phyloP scores from a whole-genome alignment of 1,140 invertebrate genomes.

The Pararge aegeria region DNA sequence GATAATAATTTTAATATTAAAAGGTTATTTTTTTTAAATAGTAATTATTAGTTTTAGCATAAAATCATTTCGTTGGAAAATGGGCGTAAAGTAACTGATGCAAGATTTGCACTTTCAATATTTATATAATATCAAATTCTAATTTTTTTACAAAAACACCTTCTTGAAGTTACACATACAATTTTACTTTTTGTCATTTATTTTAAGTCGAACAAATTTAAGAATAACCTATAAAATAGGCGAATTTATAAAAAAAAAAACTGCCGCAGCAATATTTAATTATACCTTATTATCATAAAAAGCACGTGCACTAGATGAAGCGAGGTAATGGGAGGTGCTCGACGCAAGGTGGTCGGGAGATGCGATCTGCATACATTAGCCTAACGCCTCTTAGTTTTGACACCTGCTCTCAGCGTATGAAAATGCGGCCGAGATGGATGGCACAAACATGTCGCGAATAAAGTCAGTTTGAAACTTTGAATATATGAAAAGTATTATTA shows the following conservation, averaged over 20 bases:
- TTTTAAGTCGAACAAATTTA: too few relatives aligned
- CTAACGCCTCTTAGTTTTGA: constrained; percentile 74
- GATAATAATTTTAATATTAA: too few relatives aligned
- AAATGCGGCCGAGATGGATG: constrained; percentile 58
- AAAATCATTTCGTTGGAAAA: too few relatives aligned
- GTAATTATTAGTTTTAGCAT: too few relatives aligned
- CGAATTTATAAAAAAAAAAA: not conserved
- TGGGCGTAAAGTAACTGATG: too few relatives aligned
- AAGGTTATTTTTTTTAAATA: too few relatives aligned
- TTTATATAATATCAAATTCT: too few relatives aligned
- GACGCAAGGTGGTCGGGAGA: constrained; percentile 46
- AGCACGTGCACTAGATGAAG: constrained; percentile 21
- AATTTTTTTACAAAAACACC: too few relatives aligned
- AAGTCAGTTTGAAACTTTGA: constrained; percentile 50
- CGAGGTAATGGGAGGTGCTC: constrained; percentile 32
- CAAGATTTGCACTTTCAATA: too few relatives aligned
- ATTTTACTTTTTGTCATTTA: too few relatives aligned
- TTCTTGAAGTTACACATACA: too few relatives aligned
- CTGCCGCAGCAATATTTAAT: constrained; percentile 12
- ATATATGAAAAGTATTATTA: constrained; percentile 18
- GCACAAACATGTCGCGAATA: constrained; percentile 67
- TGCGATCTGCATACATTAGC: constrained; percentile 77
- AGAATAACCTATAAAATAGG: too few relatives aligned
- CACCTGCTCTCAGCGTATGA: constrained; percentile 65
- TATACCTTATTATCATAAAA: constrained; percentile 23